Percentiles rank a stretch among this genome's conserved stretches.
These are phyloP conservation scores for Hylaeus volcanicus DNA, from an alignment of 1,140 invertebrate species.

Conservation along the genomic window DNA sequence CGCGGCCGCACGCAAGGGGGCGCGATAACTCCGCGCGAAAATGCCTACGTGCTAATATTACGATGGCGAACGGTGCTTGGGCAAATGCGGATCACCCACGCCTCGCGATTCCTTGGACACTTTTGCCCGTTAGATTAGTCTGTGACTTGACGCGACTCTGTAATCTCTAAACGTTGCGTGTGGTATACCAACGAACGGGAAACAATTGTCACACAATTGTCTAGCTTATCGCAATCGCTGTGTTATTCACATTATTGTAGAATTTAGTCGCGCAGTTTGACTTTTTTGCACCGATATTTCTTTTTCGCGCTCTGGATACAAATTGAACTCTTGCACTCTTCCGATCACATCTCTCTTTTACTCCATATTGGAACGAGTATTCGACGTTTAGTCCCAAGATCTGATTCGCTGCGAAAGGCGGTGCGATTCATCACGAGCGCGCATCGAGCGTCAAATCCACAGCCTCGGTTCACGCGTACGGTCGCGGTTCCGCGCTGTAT, in stretches of 20 bases:
- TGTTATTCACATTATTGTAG: too few species aligned
- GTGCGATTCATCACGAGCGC: background rate
- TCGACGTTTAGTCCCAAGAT: too few species aligned
- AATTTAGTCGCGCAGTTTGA: too few species aligned
- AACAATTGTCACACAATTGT: background rate
- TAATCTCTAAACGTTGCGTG: background rate
- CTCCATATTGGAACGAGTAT: too few species aligned
- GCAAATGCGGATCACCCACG: conserved; percentile 49
- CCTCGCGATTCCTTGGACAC: background rate
- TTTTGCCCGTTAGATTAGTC: background rate
- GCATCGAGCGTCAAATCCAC: background rate
- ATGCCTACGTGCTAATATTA: conserved; percentile 42
- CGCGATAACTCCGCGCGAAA: conserved; percentile 52
- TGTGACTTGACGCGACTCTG: background rate
- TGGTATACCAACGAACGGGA: background rate
- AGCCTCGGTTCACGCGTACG: background rate
- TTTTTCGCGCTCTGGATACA: too few species aligned
- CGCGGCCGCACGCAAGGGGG: background rate
- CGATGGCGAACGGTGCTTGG: conserved; percentile 24
- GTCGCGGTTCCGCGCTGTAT: conserved; percentile 25
- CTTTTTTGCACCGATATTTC: too few species aligned
- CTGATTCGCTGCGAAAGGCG: background rate
- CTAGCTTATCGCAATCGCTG: too few species aligned
- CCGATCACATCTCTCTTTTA: too few species aligned
- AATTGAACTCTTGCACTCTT: too few species aligned